Base-by-base conservation (phyloP, 1,140 invertebrate species). In the Caenorhabditis latens region DNA sequence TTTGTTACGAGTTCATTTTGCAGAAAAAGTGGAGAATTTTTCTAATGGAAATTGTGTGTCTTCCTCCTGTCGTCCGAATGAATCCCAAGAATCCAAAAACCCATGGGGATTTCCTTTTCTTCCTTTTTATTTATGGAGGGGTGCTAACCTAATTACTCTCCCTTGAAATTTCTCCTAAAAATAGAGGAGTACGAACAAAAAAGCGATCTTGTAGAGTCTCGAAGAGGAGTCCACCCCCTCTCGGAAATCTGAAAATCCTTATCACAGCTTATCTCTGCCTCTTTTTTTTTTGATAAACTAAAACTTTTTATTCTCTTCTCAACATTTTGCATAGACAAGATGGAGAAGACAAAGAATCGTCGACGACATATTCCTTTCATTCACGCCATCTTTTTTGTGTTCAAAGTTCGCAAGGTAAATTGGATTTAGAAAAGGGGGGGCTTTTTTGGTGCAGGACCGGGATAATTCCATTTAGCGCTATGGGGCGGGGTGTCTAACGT, bases 321-420 rank as follows among this genome's bases (percentile, higher is more conserved):
- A 32, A 32, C 32, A 32, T 32, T 32, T 32, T 32, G 32, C 32
- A 32, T 53, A 14, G 16, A 5, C n/a, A 79, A 71, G n/a, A 71
- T 67, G 24, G 2, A 8, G 63, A 40, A 40, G 16, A 8, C 40
- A 1, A 13, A 50, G 4, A 21, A 50, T 16, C 50, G 71, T 46
- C 40, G n/a, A 24, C 13, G 46, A 24, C 19, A 32, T 7, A 50
- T 79, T 14, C 42, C 71, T 50, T 53, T 79, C 50, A 79, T 79
- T 79, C 71, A 50, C 24, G 71, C 71, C 8, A 79, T 79, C 8
- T 79, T 79, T n/a, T 79, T 79, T 79, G 71, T 79, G 14, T 79
- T 79, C 21, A 79, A 53, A 32, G 46, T 79, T 50, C 6, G n/a
- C 11, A 79, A 50, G 71, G 71, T 79, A 32, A 14, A 7, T 43